phyloP scores from a whole-genome alignment of 2,797 vertebrate genomes.

The Cossypha polioptera region DNA sequence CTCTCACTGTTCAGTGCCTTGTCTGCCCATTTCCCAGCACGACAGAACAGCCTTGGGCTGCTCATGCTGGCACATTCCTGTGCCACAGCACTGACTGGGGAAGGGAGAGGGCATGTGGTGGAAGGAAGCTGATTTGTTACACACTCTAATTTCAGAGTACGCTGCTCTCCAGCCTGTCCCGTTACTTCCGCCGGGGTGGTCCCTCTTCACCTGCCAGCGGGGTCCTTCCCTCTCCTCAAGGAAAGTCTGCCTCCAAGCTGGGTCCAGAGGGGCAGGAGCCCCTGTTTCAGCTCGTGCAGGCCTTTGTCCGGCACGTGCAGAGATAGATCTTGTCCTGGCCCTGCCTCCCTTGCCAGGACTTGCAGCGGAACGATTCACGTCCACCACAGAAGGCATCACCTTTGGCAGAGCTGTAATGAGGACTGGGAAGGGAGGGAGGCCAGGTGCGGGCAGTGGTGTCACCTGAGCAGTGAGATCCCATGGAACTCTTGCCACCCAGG shows the following conservation, averaged over 20 bases:
- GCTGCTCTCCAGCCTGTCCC: constrained; percentile 88
- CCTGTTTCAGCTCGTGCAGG: constrained; percentile 94
- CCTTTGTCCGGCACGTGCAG: constrained; percentile 92
- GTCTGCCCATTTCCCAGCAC: not conserved
- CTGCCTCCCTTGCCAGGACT: not conserved
- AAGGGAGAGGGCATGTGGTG: not conserved
- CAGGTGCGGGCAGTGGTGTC: not conserved
- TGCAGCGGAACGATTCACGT: not conserved
- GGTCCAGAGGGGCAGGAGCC: constrained; percentile 92
- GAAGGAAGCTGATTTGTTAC: not conserved
- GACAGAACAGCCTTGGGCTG: not conserved
- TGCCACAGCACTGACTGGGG: not conserved
- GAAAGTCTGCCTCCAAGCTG: constrained; percentile 85
- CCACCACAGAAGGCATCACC: not conserved
- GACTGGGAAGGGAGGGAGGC: constrained; percentile 18
- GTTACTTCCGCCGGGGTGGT: constrained; percentile 91
- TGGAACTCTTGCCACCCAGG: not conserved
- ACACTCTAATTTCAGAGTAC: constrained; percentile 83
- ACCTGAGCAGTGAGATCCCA: not conserved
- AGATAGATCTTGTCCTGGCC: constrained; percentile 75
- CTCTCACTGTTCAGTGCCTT: accelerated
- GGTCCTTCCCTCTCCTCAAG: constrained; percentile 85
- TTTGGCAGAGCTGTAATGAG: not conserved
- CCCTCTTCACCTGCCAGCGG: constrained; percentile 89
- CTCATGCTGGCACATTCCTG: accelerated